Percentiles rank a stretch among this genome's conserved stretches.
Conservation (phyloP, 2,797 vertebrate species). For the Anguilla anguilla region DNA sequence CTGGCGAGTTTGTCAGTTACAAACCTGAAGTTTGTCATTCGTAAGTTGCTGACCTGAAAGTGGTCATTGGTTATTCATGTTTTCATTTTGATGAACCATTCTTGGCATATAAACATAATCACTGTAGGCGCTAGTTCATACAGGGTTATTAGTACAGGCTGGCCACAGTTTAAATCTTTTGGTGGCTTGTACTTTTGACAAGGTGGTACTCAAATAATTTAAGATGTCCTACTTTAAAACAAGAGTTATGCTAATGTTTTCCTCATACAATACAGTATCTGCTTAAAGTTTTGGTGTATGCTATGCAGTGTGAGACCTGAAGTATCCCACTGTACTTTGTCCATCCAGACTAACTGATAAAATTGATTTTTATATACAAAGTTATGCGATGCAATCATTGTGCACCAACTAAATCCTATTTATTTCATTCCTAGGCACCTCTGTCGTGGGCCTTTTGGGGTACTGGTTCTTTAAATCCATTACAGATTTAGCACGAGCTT, state of each 20-base stretch:
- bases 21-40: neutral
- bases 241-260: neutral
- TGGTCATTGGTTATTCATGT: neutral
- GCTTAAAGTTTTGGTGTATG: slow-evolving; percentile 57
- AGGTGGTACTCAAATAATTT: neutral
- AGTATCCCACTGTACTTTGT: slow-evolving; percentile 56
- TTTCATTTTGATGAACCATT: neutral
- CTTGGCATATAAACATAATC: neutral
- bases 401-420: slow-evolving; percentile 36
- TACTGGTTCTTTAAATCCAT: slow-evolving; percentile 19
- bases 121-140: too few species aligned
- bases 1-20: neutral
- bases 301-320: slow-evolving; percentile 71
- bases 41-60: too few species aligned
- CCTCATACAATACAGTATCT: slow-evolving; percentile 32
- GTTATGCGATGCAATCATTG: slow-evolving; percentile 50
- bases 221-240: neutral
- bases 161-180: neutral
- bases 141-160: neutral
- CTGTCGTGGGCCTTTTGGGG: slow-evolving; percentile 47
- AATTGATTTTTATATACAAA: slow-evolving; percentile 41
- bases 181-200: neutral
- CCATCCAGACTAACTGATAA: slow-evolving; percentile 46
- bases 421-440: slow-evolving; percentile 33
- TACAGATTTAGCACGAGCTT: neutral